phyloP scores from a whole-genome alignment of 2,888 invertebrate species.

The Arge pagana region DNA sequence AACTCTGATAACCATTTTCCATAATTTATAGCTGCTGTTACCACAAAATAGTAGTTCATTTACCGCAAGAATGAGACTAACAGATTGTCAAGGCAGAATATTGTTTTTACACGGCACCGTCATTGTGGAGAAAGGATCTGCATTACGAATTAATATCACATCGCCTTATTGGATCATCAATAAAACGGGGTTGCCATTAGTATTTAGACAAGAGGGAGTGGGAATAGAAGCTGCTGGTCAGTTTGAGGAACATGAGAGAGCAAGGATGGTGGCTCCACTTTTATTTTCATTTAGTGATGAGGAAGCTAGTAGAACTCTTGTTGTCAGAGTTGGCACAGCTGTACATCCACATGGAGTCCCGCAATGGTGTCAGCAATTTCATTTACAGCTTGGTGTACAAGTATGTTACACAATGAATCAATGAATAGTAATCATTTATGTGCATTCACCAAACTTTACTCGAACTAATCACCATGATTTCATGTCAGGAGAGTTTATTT shows the following conservation, averaged over 20 bases:
- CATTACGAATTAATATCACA: slow-evolving; percentile 71
- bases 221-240: slow-evolving; percentile 83
- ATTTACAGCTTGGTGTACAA: slow-evolving; percentile 78
- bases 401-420: slow-evolving; percentile 61
- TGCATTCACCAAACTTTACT: background rate
- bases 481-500: slow-evolving; percentile 57
- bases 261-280: slow-evolving; percentile 88
- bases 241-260: slow-evolving; percentile 92
- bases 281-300: slow-evolving; percentile 93
- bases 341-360: slow-evolving; percentile 62
- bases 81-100: slow-evolving; percentile 74
- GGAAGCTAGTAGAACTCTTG: slow-evolving; percentile 79
- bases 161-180: slow-evolving; percentile 96
- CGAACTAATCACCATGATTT: too few species aligned
- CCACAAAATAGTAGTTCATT: slow-evolving; percentile 60
- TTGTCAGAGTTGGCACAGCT: slow-evolving; percentile 76
- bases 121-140: slow-evolving; percentile 64
- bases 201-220: slow-evolving; percentile 89
- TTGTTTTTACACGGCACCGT: slow-evolving; percentile 76
- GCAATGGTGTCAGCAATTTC: slow-evolving; percentile 87
- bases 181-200: slow-evolving; percentile 92
- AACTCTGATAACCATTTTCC: background rate
- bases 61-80: slow-evolving; percentile 72
- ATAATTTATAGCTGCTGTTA: slow-evolving; percentile 41
- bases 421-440: background rate